Percentiles rank a stretch among this genome's conserved stretches.
phyloP scores from a whole-genome alignment of 2,113 vertebrate genomes.

The Verasper variegatus region DNA sequence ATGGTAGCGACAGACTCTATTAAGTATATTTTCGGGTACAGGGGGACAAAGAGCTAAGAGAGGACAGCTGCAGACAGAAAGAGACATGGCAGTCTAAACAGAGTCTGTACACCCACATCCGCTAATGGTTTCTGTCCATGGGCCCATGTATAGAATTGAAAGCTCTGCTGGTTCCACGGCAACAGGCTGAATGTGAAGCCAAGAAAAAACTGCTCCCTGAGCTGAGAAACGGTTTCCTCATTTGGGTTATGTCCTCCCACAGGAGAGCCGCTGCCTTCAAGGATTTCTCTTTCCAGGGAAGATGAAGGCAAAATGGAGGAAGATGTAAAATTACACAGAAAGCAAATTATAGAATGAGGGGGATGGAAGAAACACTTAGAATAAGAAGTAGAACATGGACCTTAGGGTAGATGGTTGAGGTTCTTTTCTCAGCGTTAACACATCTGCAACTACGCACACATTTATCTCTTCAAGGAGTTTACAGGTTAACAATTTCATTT shows the following conservation, averaged over 20 bases:
- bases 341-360: constrained; percentile 16
- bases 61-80: not conserved
- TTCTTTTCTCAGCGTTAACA: not conserved
- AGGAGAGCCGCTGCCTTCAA: constrained; percentile 56
- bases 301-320: constrained; percentile 40
- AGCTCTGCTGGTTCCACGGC: constrained; percentile 47
- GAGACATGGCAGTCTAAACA: not conserved
- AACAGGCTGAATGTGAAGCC: constrained; percentile 39
- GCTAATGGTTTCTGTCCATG: constrained; percentile 3
- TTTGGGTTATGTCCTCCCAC: constrained; percentile 74
- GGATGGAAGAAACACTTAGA: constrained; percentile 13
- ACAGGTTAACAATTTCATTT: too few species aligned
- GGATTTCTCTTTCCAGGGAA: constrained; percentile 74
- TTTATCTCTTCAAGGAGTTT: too few species aligned
- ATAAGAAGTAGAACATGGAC: constrained; percentile 24
- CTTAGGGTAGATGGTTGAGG: not conserved
- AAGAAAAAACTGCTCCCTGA: constrained; percentile 47
- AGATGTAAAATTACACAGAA: constrained; percentile 40
- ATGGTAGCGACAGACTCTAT: not conserved
- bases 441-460: too few species aligned
- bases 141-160: not conserved
- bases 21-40: not conserved
- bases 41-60: not conserved
- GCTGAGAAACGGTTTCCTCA: constrained; percentile 59
- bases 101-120: not conserved